Evolutionary conservation across 2,113 vertebrate species (phyloP), one percentile per base, ranked within the genome.

Genomic region (Eubucco bourcierii): DNA sequence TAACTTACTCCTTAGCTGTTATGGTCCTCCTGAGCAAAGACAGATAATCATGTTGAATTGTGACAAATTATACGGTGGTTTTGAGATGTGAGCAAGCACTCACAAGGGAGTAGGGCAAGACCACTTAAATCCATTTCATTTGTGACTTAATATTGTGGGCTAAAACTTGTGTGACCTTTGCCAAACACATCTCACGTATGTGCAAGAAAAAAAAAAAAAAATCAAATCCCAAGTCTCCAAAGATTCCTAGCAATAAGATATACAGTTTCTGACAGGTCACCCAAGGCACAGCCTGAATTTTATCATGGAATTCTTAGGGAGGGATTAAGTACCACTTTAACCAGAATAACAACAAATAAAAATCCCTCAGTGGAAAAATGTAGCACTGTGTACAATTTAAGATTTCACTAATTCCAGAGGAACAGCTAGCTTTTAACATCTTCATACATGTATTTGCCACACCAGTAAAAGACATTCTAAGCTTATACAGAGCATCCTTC

Each of bases 61-160:
- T 92, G 91, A 87, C 95, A 85, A 73, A 87, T 95, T 90, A 75
- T 82, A 75, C 0, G 15, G 82, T 72, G 92, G 94, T 93, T 96
- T 95, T 93, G 86, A 93, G 95, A 97, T 88, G 90, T 94, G 84
- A 92, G 94, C 84, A 96, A 93, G 84, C 65, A 90, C 84, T 79
- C 94, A 71, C 87, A 78, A 64, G 71, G 63, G 94, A 97, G 63
- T 29, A 96, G 64, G 55, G 83, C 77, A 83, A 93, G 89, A 81
- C 92, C 93, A 82, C 82, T 92, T 86, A 88, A 80, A 91, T 83
- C 83, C 47, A 80, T 91, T 95, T 93, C 41, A 92, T 90, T 91
- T 91, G 82, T 94, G 96, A 95, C 85, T 95, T 96, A 93, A 94
- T 81, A 90, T 65, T 92, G 70, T 93, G 93, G 93, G 77, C 91